These are phyloP conservation scores for Pachydiplax longipennis DNA, from an alignment of 2,888 invertebrate genomes.

Conservation along the genomic window DNA sequence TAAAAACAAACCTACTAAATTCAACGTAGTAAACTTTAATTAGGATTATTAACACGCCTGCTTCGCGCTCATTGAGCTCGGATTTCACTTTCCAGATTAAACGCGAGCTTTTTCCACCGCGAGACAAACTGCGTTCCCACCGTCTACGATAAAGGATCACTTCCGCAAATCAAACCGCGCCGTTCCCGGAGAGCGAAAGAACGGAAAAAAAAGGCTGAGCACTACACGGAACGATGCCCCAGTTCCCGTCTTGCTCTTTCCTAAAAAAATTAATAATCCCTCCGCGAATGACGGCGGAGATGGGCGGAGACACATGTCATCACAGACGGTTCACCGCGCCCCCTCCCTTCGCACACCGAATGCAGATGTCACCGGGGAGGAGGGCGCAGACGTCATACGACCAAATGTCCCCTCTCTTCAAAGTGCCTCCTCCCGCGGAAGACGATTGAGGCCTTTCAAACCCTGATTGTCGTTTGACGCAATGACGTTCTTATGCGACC, in stretches of 20 bases:
- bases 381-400: not conserved
- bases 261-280: constrained; percentile 7
- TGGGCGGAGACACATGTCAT: constrained; percentile 8
- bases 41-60: too few species aligned
- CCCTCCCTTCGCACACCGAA: not conserved
- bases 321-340: not conserved
- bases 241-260: constrained; percentile 11
- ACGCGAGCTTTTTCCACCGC: not conserved
- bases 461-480: constrained; percentile 27
- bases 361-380: constrained; percentile 30
- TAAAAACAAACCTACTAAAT: too few species aligned
- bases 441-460: constrained; percentile 12
- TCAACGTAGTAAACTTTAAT: too few species aligned
- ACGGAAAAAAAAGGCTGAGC: not conserved
- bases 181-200: not conserved
- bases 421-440: not conserved
- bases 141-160: not conserved
- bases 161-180: not conserved
- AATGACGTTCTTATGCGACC: not conserved
- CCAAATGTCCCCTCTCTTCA: not conserved
- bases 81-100: too few species aligned
- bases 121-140: not conserved
- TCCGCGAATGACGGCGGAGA: not conserved
- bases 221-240: constrained; percentile 18
- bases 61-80: too few species aligned